Conservation (phyloP, 2,113 vertebrate genomes). For the Nesogale talazaci region DNA sequence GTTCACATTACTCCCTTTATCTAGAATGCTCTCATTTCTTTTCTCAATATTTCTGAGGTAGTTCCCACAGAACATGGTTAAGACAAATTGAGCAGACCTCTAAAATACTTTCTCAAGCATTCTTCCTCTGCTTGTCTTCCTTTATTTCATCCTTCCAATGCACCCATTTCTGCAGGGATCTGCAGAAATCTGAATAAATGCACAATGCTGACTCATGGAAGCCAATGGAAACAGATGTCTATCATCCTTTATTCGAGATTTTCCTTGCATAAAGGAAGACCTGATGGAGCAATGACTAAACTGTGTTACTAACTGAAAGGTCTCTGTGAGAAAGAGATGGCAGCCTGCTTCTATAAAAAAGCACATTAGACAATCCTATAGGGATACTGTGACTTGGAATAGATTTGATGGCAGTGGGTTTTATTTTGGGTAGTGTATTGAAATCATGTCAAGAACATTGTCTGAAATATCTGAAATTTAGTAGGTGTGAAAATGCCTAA, state of each 20-base stretch:
- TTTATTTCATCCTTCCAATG: background rate
- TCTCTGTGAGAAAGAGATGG: background rate
- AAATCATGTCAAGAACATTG: slow-evolving; percentile 3
- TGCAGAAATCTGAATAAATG: background rate
- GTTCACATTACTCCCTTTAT: background rate
- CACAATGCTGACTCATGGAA: background rate
- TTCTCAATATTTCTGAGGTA: background rate
- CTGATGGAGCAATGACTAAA: background rate
- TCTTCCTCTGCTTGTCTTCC: background rate
- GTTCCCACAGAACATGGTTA: background rate
- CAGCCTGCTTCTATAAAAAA: background rate
- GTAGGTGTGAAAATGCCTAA: slow-evolving; percentile 11
- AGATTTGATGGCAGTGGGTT: background rate
- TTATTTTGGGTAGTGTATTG: background rate
- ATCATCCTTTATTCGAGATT: background rate
- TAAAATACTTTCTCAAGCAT: background rate
- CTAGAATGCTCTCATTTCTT: background rate
- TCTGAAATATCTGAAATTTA: slow-evolving; percentile 51
- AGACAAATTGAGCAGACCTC: background rate
- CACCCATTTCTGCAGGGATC: background rate
- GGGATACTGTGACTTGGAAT: too few relatives aligned
- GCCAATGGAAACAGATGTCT: background rate
- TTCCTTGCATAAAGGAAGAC: background rate
- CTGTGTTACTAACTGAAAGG: background rate
- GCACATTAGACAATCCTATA: background rate